Conservation (phyloP, 2,797 vertebrate species). For the Thaleichthys pacificus region DNA sequence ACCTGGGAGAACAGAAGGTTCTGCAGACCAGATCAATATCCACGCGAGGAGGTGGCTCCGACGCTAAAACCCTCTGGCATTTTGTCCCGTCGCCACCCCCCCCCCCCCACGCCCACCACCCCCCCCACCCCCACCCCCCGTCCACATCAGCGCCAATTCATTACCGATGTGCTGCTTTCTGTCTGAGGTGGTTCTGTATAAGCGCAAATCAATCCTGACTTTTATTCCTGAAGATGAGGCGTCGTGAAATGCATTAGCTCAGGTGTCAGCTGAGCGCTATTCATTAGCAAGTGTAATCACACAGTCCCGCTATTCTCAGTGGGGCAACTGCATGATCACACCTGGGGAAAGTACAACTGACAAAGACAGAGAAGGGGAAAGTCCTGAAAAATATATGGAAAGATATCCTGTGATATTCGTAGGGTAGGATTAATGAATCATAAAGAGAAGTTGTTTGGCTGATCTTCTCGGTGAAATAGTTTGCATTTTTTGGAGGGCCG, state of each 20-base stretch:
- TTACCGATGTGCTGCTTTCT: conserved; percentile 70
- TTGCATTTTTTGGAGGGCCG: background rate
- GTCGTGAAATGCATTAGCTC: conserved; percentile 61
- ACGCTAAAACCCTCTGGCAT: conserved; percentile 60
- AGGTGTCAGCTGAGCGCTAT: conserved; percentile 55
- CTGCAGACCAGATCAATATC: conserved; percentile 70
- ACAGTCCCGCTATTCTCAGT: background rate
- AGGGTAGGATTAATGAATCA: no score
- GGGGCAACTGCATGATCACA: background rate
- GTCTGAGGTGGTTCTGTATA: conserved; percentile 68
- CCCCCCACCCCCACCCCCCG: conserved; percentile 5
- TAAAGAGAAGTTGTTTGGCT: no score
- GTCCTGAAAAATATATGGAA: background rate
- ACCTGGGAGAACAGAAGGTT: conserved; percentile 77
- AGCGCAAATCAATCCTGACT: conserved; percentile 71
- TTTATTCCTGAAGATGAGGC: conserved; percentile 67
- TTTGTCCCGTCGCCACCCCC: conserved; percentile 49
- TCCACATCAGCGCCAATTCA: conserved; percentile 71
- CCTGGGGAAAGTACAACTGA: background rate
- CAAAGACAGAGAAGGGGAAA: no score
- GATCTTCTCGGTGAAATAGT: background rate
- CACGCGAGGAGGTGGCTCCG: conserved; percentile 45
- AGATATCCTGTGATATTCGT: background rate
- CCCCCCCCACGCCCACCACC: no score
- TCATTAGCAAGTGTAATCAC: conserved; percentile 30